These are phyloP conservation scores for Rapana venosa DNA, from an alignment of 2,888 invertebrate species.

Conservation along the genomic window DNA sequence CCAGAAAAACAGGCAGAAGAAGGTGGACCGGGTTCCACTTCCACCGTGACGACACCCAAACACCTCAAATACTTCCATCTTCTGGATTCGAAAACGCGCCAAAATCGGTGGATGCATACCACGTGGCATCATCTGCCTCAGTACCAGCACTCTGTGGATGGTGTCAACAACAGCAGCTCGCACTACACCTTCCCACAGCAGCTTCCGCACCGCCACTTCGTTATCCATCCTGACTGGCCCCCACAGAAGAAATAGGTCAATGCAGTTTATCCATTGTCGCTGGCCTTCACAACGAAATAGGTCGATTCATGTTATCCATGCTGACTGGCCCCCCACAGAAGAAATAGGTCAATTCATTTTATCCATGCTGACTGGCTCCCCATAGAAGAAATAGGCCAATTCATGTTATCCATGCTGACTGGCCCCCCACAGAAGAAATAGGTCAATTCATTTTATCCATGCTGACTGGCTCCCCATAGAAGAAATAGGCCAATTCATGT, in stretches of 20 bases:
- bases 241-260: conserved; percentile 45
- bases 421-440: too few relatives aligned
- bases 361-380: too few relatives aligned
- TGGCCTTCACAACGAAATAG: too few relatives aligned
- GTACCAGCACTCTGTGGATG: conserved; percentile 52
- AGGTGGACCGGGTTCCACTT: neutral
- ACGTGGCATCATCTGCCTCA: conserved; percentile 75
- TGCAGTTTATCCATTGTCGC: too few relatives aligned
- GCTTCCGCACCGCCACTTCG: conserved; percentile 66
- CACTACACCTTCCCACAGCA: conserved; percentile 67
- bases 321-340: conserved; percentile 65
- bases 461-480: too few relatives aligned
- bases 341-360: too few relatives aligned
- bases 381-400: too few relatives aligned
- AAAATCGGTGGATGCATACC: conserved; percentile 72
- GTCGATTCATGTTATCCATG: conserved; percentile 63
- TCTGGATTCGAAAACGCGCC: conserved; percentile 65
- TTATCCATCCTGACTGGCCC: conserved; percentile 75
- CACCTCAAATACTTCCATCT: conserved; percentile 62
- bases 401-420: too few relatives aligned
- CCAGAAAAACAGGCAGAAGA: neutral
- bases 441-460: too few relatives aligned
- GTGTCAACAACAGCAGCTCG: conserved; percentile 65
- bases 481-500: too few relatives aligned
- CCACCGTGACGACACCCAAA: neutral